phyloP scores from a whole-genome alignment of 2,797 vertebrate species.

The Halcyon smyrnensis region DNA sequence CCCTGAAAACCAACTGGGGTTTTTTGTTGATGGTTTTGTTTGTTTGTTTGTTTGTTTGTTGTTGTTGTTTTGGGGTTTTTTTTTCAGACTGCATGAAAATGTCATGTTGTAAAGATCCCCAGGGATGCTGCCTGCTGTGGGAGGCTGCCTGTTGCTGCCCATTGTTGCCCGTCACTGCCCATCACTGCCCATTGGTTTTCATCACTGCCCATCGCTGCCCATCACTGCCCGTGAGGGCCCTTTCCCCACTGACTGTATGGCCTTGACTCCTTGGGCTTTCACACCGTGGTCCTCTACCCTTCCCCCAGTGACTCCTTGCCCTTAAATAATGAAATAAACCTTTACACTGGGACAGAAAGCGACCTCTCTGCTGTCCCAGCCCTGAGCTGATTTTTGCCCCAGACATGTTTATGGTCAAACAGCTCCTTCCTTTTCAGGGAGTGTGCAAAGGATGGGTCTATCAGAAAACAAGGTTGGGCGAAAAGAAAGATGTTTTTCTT shows the following conservation, averaged over 20 bases:
- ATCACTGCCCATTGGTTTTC: not conserved
- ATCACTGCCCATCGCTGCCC: no score
- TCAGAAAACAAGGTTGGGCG: not conserved
- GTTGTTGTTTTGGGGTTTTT: no score
- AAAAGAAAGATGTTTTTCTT: not conserved
- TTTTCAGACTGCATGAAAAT: not conserved
- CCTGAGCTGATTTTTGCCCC: not conserved
- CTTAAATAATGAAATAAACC: not conserved
- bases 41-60: no score
- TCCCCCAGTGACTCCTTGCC: constrained; percentile 2
- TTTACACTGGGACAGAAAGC: not conserved
- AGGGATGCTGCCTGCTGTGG: not conserved
- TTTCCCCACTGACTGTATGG: accelerated
- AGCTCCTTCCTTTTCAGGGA: not conserved
- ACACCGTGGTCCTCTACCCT: not conserved
- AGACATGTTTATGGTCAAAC: not conserved
- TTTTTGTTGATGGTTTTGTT: not conserved
- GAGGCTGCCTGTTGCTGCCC: not conserved
- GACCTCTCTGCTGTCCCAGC: not conserved
- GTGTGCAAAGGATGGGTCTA: not conserved
- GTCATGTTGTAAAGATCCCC: constrained; percentile 20
- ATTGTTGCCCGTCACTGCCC: not conserved
- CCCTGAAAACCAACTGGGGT: not conserved
- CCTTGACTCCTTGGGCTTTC: not conserved
- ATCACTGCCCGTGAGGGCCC: not conserved